Evolutionary conservation across 1,140 invertebrate genomes (phyloP).

Genomic region (Cydia fagiglandana): DNA sequence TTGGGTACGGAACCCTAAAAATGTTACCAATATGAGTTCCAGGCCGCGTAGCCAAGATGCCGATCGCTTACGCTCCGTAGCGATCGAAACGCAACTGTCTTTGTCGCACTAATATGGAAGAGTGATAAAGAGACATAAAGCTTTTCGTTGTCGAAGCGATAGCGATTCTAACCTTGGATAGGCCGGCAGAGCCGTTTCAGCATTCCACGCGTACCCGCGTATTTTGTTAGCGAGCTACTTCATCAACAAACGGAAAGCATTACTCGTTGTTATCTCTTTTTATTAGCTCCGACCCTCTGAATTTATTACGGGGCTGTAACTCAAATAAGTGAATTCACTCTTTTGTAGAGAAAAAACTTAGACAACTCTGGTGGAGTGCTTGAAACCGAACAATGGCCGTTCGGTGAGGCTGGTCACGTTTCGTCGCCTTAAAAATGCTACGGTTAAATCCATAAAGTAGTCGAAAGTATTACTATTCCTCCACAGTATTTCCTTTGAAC

Average conservation of each 20-base stretch:
- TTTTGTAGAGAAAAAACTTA: conserved; percentile 65
- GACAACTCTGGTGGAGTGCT: conserved; percentile 64
- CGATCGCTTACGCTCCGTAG: no score
- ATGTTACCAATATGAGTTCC: no score
- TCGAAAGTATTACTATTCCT: conserved; percentile 73
- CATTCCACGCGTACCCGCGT: conserved; percentile 25
- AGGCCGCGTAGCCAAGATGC: no score
- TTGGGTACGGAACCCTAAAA: no score
- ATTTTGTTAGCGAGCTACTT: conserved; percentile 41
- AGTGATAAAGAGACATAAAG: no score
- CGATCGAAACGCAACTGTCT: no score
- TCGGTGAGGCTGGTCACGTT: conserved; percentile 69
- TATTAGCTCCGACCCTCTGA: conserved; percentile 56
- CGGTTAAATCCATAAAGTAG: conserved; percentile 76
- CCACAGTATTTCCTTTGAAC: conserved; percentile 68
- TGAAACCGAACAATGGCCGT: conserved; percentile 70
- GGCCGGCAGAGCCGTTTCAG: background rate
- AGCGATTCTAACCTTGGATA: no score
- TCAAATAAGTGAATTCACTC: conserved; percentile 74
- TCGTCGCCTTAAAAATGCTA: conserved; percentile 76
- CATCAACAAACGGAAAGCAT: conserved; percentile 55
- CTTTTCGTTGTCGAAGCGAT: no score
- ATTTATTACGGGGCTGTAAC: conserved; percentile 70
- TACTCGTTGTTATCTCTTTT: conserved; percentile 55
- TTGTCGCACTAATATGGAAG: no score